These are phyloP conservation scores for Ectemnius cavifrons DNA, from an alignment of 2,888 invertebrate genomes.

Conservation along the genomic window DNA sequence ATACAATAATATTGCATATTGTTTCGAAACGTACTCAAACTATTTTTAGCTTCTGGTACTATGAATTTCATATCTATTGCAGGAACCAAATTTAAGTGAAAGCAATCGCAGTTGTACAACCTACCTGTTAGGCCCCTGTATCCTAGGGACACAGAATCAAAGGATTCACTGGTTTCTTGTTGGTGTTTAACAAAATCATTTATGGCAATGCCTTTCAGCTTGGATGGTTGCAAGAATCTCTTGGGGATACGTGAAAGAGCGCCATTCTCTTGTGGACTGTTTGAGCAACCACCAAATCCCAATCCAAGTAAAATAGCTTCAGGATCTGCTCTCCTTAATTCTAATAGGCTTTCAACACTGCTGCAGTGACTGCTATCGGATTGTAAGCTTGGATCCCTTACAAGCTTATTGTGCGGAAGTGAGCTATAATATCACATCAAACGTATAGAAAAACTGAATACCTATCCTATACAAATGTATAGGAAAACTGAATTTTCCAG, in stretches of 20 bases:
- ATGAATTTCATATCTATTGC: no score
- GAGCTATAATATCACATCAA: constrained; percentile 50
- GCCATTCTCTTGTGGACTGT: constrained; percentile 81
- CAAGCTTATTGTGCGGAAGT: constrained; percentile 67
- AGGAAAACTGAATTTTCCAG: constrained; percentile 15
- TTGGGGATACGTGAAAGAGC: constrained; percentile 88
- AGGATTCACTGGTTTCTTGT: constrained; percentile 85
- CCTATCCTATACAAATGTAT: no score
- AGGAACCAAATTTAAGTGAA: no score
- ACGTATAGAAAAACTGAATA: constrained; percentile 2
- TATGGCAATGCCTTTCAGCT: constrained; percentile 87
- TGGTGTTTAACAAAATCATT: constrained; percentile 87
- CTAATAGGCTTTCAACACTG: constrained; percentile 89
- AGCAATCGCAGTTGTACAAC: background rate
- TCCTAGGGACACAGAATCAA: constrained; percentile 87
- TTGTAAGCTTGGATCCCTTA: constrained; percentile 75
- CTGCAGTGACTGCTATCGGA: constrained; percentile 84
- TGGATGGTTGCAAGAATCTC: constrained; percentile 89
- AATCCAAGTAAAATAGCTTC: constrained; percentile 91
- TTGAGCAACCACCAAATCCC: constrained; percentile 86
- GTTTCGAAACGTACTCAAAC: constrained; percentile 19
- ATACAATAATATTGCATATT: constrained; percentile 29
- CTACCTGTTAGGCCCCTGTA: constrained; percentile 88
- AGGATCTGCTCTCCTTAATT: constrained; percentile 91
- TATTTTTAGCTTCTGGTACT: constrained; percentile 11